phyloP scores from a whole-genome alignment of 2,113 vertebrate species.

The Cheilinus undulatus region DNA sequence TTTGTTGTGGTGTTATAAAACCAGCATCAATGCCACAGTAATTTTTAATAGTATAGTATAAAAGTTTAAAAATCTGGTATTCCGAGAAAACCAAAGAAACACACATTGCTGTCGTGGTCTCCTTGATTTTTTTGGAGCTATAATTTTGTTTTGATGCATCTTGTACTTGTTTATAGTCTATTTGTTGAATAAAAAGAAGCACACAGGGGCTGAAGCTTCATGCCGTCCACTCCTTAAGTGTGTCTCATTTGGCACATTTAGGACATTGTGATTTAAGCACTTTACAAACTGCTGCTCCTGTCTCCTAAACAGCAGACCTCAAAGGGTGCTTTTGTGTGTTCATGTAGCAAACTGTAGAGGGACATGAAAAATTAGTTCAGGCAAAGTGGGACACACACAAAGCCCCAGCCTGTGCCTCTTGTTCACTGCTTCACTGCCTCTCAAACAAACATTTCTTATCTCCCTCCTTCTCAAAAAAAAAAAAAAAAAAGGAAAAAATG shows the following conservation, averaged over 20 bases:
- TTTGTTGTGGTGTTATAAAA: too few relatives aligned
- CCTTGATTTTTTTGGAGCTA: too few relatives aligned
- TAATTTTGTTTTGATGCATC: too few relatives aligned
- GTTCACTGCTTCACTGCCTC: conserved; percentile 43
- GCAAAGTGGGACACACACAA: conserved; percentile 72
- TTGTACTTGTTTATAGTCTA: background rate
- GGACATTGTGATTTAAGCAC: conserved; percentile 39
- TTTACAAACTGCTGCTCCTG: conserved; percentile 29
- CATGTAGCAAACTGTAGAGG: conserved; percentile 57
- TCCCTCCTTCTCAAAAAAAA: background rate
- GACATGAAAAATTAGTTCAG: conserved; percentile 67
- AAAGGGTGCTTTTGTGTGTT: conserved; percentile 49
- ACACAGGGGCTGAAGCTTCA: conserved; percentile 14
- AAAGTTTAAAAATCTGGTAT: too few relatives aligned
- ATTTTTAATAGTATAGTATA: too few relatives aligned
- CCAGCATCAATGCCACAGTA: too few relatives aligned
- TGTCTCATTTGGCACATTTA: conserved; percentile 60
- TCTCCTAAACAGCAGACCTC: conserved; percentile 44
- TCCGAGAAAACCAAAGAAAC: too few relatives aligned
- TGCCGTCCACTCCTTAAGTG: conserved; percentile 25
- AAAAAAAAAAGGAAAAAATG: conserved; percentile 15
- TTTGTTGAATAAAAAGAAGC: background rate
- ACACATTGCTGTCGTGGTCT: too few relatives aligned
- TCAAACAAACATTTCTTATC: conserved; percentile 20
- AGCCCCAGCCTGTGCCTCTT: conserved; percentile 34